These are phyloP conservation scores for Caranx melampygus DNA, from an alignment of 2,113 vertebrate genomes.

Conservation along the genomic window DNA sequence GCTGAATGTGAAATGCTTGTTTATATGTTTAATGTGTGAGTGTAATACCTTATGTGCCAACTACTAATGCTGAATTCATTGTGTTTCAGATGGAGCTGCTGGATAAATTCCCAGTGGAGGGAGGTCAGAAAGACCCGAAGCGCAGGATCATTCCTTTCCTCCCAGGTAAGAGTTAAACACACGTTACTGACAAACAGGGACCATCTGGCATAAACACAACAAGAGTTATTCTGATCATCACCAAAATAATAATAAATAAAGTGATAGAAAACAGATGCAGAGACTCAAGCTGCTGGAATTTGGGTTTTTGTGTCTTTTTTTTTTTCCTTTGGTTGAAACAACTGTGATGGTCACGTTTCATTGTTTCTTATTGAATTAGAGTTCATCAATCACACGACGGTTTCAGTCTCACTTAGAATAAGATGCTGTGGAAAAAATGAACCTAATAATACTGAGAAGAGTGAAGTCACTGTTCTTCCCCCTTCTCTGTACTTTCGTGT, in stretches of 20 bases:
- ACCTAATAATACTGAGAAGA: too few species aligned
- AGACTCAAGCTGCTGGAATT: neutral
- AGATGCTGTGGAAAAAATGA: too few species aligned
- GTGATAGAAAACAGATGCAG: neutral
- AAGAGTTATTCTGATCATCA: neutral
- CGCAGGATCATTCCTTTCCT: conserved; percentile 98
- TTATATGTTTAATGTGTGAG: conserved; percentile 1
- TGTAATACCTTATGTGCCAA: conserved; percentile 26
- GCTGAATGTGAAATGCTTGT: conserved; percentile 20
- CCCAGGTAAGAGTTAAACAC: conserved; percentile 86
- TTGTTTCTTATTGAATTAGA: neutral
- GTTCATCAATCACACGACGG: neutral
- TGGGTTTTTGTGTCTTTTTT: neutral
- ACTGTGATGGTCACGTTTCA: neutral
- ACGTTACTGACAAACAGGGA: neutral
- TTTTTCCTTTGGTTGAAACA: neutral
- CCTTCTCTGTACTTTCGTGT: neutral
- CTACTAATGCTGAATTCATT: conserved; percentile 27
- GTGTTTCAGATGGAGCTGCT: conserved; percentile 95
- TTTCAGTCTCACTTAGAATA: neutral
- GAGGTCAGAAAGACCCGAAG: conserved; percentile 98
- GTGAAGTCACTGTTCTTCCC: neutral
- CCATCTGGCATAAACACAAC: neutral
- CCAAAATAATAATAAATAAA: neutral
- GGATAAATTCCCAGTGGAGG: conserved; percentile 99